phyloP scores from a whole-genome alignment of 2,888 invertebrate species.

The Epistrophe grossulariae region DNA sequence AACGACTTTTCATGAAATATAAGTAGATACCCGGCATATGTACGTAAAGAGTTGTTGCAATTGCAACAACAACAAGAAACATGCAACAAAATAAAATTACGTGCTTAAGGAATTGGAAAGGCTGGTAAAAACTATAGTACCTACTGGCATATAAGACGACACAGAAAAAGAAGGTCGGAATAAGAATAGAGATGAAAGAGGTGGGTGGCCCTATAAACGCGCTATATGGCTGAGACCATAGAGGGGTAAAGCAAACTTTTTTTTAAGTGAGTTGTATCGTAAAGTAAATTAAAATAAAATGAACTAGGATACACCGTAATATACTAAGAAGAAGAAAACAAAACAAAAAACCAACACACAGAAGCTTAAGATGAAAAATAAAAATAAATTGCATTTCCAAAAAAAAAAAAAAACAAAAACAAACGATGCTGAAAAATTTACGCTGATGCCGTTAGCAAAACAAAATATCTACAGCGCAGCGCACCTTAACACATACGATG shows the following conservation, averaged over 20 bases:
- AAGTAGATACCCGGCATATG: conserved; percentile 14
- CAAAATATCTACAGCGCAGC: not conserved
- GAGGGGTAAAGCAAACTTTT: conserved; percentile 50
- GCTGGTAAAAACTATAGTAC: not conserved
- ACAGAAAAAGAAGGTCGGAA: not conserved
- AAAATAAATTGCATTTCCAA: conserved; percentile 30
- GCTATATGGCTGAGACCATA: not conserved
- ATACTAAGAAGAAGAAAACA: conserved; percentile 31
- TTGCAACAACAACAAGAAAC: conserved; percentile 15
- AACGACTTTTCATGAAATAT: conserved; percentile 57
- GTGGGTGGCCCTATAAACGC: not conserved
- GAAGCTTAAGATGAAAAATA: conserved; percentile 22
- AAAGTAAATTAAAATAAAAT: conserved; percentile 76
- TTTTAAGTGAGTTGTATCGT: conserved; percentile 75
- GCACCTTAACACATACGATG: not conserved
- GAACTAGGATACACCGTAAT: conserved; percentile 71
- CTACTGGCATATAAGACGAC: not conserved
- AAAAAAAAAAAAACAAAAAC: conserved; percentile 44
- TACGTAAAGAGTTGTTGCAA: not conserved
- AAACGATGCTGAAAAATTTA: conserved; percentile 64
- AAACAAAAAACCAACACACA: not conserved
- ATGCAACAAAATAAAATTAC: conserved; percentile 67
- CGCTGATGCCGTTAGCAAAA: conserved; percentile 25
- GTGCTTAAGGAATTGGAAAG: conserved; percentile 33
- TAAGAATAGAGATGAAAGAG: conserved; percentile 3